phyloP scores from a whole-genome alignment of 1,140 invertebrate genomes.

The Micrasema minimum region DNA sequence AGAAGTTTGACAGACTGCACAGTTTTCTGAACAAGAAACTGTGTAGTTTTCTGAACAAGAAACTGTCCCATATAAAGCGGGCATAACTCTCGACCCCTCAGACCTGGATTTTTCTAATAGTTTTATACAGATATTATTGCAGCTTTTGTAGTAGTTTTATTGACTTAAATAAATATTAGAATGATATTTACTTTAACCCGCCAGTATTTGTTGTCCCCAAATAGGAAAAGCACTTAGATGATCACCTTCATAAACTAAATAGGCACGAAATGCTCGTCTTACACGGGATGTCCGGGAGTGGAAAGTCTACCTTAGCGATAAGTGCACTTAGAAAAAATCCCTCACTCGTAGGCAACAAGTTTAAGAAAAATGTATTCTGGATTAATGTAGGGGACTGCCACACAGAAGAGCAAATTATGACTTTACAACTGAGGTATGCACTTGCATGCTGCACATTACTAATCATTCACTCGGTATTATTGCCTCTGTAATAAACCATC shows the following conservation, averaged over 20 bases:
- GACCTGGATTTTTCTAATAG: too few relatives aligned
- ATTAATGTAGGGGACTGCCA: constrained; percentile 63
- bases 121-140: too few relatives aligned
- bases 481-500: not conserved
- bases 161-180: too few relatives aligned
- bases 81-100: too few relatives aligned
- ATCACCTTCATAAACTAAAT: constrained; percentile 57
- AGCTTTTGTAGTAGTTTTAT: too few relatives aligned
- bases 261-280: constrained; percentile 69
- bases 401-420: constrained; percentile 62
- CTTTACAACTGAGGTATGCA: constrained; percentile 56
- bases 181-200: too few relatives aligned
- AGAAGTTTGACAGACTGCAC: too few relatives aligned
- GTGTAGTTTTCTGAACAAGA: too few relatives aligned
- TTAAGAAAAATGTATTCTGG: constrained; percentile 64
- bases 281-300: constrained; percentile 76
- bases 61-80: too few relatives aligned
- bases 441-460: constrained; percentile 1
- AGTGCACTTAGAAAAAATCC: constrained; percentile 67
- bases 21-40: too few relatives aligned
- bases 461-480: constrained; percentile 1
- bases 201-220: constrained; percentile 39
- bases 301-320: constrained; percentile 75
- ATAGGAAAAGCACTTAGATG: constrained; percentile 62
- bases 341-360: constrained; percentile 61